A percentile compares a stretch with the other conserved stretches of the same genome.
Evolutionary conservation across 2,888 invertebrate species (phyloP).

Genomic region (Pristionchus mayeri): DNA sequence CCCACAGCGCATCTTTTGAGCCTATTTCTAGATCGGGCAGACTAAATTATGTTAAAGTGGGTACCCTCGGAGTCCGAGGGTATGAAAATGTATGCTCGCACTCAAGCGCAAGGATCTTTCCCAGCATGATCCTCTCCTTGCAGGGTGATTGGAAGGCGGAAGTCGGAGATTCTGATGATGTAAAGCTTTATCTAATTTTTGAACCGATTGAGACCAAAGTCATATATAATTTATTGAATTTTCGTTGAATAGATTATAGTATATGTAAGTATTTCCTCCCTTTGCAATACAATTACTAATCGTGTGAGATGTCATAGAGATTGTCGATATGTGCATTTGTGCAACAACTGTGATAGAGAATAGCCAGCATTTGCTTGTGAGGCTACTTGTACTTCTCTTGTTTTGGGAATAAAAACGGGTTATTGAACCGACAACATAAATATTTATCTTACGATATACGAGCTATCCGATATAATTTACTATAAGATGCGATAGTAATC

Average conservation of each 20-base stretch:
- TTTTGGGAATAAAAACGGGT: conserved; percentile 39
- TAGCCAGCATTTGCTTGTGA: no score
- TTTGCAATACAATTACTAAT: conserved; percentile 35
- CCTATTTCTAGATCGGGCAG: no score
- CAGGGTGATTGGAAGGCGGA: neutral
- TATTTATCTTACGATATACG: no score
- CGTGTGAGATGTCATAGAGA: conserved; percentile 9
- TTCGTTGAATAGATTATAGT: neutral
- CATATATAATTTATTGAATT: conserved; percentile 31
- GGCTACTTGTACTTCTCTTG: neutral
- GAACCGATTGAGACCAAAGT: conserved; percentile 5
- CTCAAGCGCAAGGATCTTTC: no score
- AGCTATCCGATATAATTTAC: no score
- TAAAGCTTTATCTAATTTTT: neutral
- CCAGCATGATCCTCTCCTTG: neutral
- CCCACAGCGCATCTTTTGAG: no score
- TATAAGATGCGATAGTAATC: no score
- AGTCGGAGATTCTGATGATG: conserved; percentile 35
- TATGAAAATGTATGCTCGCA: no score
- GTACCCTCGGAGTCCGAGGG: no score
- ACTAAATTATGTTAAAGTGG: no score
- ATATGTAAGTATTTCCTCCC: neutral
- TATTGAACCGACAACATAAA: neutral
- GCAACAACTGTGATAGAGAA: conserved; percentile 33
- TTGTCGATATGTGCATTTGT: conserved; percentile 24